These are phyloP conservation scores for Okamejei kenojei DNA, from an alignment of 2,797 vertebrate genomes.

Conservation along the genomic window DNA sequence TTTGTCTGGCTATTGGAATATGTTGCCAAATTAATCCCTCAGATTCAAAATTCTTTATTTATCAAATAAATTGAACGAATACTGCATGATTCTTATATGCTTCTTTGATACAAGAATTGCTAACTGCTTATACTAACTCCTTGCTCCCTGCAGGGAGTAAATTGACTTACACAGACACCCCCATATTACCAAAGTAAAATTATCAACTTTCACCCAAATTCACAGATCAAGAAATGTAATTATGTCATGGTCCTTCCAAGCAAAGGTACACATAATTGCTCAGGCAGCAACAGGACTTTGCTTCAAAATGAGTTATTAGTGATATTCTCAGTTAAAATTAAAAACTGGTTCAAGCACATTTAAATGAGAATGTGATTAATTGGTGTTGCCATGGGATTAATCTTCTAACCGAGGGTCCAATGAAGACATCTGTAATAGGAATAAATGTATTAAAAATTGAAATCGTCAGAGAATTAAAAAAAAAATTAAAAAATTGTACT, in stretches of 20 bases:
- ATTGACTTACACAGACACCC: background rate
- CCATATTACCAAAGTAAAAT: background rate
- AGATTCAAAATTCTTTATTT: background rate
- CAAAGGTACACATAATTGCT: background rate
- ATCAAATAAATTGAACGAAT: background rate
- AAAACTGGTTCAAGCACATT: constrained; percentile 1
- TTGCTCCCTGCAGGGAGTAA: background rate
- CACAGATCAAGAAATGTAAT: background rate
- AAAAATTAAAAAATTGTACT: too few relatives aligned
- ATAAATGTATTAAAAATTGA: background rate
- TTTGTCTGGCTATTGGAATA: background rate
- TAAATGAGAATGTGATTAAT: constrained; percentile 24
- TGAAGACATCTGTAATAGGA: background rate
- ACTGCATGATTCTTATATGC: background rate
- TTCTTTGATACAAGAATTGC: background rate
- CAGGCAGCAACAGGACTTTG: background rate
- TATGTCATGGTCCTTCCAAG: background rate
- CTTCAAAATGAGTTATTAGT: background rate
- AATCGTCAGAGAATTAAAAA: background rate
- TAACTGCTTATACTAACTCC: background rate
- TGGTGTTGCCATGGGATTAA: background rate
- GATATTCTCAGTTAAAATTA: background rate
- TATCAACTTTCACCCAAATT: background rate
- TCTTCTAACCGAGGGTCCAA: background rate
- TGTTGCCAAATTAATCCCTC: background rate